phyloP scores from a whole-genome alignment of 2,888 invertebrate genomes.

The Gandaritis pyraliata region DNA sequence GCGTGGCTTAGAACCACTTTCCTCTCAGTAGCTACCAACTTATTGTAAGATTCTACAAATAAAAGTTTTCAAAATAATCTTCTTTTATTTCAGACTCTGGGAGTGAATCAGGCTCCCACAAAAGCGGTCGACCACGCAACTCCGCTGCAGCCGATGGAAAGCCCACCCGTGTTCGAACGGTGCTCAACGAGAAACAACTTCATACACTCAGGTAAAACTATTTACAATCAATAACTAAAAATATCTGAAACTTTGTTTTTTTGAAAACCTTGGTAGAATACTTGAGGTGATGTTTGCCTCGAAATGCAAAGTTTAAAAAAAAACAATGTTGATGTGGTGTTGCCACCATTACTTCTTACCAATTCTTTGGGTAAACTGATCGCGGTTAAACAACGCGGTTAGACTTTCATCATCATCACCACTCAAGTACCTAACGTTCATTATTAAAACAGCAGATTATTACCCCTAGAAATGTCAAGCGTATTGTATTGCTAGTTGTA shows the following conservation, averaged over 20 bases:
- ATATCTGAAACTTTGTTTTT: too few species aligned
- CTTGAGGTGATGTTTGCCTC: background rate
- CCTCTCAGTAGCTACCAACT: background rate
- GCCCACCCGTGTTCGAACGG: conserved; percentile 99
- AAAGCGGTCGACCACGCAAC: conserved; percentile 87
- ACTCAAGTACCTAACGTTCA: background rate
- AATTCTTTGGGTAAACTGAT: background rate
- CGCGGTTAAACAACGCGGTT: background rate
- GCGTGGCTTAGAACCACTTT: too few species aligned
- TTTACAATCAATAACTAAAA: too few species aligned
- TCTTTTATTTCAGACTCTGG: conserved; percentile 89
- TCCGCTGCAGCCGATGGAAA: conserved; percentile 92
- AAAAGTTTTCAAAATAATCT: background rate
- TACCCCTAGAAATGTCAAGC: too few species aligned
- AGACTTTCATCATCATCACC: conserved; percentile 4
- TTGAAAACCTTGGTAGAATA: conserved; percentile 4
- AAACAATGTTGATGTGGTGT: background rate
- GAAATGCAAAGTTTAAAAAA: conserved; percentile 1
- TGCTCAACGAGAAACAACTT: conserved; percentile 99
- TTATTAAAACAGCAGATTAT: too few species aligned
- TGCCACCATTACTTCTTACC: conserved; percentile 6
- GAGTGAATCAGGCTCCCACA: conserved; percentile 95
- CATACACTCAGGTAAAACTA: conserved; percentile 91
- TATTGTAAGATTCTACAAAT: background rate
- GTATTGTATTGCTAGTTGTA: too few species aligned